Evolutionary conservation across 2,888 invertebrate genomes (phyloP).

Genomic region (Leptinotarsa peninsularis): DNA sequence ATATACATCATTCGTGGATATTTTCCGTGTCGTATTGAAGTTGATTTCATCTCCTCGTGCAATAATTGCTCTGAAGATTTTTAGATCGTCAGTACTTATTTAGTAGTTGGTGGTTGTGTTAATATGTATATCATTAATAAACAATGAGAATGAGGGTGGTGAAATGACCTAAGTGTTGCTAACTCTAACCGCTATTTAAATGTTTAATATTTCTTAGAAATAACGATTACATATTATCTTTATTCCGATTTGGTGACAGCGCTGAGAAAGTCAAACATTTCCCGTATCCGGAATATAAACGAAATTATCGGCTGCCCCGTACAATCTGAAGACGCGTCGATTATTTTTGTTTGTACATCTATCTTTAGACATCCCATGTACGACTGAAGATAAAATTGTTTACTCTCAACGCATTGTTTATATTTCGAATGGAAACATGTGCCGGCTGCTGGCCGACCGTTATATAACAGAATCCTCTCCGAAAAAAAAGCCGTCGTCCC

Average conservation of each 20-base stretch:
- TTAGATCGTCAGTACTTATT: no score
- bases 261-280: background rate
- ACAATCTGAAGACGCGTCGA: constrained; percentile 17
- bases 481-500: constrained; percentile 8
- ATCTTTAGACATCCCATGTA: constrained; percentile 18
- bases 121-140: no score
- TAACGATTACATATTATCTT: no score
- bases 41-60: no score
- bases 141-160: no score
- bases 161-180: no score
- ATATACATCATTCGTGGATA: no score
- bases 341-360: constrained; percentile 14
- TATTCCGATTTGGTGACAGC: background rate
- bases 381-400: constrained; percentile 21
- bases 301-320: background rate
- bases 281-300: background rate
- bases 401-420: constrained; percentile 21
- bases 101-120: no score
- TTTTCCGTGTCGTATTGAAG: no score
- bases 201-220: no score
- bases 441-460: constrained; percentile 33
- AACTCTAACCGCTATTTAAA: no score
- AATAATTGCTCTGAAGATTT: no score
- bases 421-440: constrained; percentile 28
- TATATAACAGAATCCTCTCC: constrained; percentile 32